phyloP scores from a whole-genome alignment of 2,113 vertebrate species.

The Vulpes ferrilata region DNA sequence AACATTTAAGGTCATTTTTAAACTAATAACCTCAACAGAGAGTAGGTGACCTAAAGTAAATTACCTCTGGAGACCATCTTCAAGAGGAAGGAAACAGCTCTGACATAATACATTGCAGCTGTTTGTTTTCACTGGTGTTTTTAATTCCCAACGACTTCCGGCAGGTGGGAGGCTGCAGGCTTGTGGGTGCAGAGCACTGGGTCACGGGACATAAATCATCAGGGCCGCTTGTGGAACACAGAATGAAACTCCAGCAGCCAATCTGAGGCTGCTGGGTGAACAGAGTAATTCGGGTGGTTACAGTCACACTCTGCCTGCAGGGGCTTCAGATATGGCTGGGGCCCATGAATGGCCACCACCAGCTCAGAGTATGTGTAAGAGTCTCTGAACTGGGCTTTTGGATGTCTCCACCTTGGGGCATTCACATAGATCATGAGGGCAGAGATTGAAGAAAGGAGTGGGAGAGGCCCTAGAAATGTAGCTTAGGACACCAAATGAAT shows the following conservation, averaged over 20 bases:
- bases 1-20: neutral
- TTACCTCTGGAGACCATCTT: slow-evolving; percentile 44
- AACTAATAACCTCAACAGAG: neutral
- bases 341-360: too few species aligned
- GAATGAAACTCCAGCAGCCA: neutral
- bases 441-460: neutral
- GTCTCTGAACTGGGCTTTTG: neutral
- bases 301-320: neutral
- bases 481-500: neutral
- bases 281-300: neutral
- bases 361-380: too few species aligned
- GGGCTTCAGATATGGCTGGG: neutral
- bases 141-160: slow-evolving; percentile 36
- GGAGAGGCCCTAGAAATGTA: neutral
- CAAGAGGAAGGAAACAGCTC: slow-evolving; percentile 47
- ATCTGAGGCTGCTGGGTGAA: neutral
- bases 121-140: slow-evolving; percentile 47
- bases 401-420: neutral
- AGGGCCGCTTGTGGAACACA: neutral
- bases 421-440: neutral
- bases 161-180: slow-evolving; percentile 39
- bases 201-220: neutral
- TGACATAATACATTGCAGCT: neutral
- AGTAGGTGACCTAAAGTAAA: neutral
- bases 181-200: neutral